A percentile compares a stretch with the other conserved stretches of the same genome.
These are phyloP conservation scores for Drosophila nr. perissopoda DNA, from an alignment of 2,888 invertebrate genomes.

Conservation along the genomic window DNA sequence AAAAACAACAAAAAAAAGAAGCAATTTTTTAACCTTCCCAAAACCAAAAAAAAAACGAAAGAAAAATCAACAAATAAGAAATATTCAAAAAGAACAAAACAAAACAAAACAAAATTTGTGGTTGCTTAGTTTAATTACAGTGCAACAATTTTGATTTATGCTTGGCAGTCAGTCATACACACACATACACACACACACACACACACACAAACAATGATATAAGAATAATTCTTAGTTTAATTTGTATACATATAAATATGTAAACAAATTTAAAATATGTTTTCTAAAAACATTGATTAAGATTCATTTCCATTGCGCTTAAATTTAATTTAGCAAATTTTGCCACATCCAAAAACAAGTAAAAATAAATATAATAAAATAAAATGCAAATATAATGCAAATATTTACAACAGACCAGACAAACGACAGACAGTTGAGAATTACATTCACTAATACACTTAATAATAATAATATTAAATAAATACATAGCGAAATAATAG, in stretches of 20 bases:
- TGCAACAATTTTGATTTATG: slow-evolving; percentile 39
- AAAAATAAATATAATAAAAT: slow-evolving; percentile 26
- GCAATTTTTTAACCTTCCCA: slow-evolving; percentile 82
- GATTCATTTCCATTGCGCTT: slow-evolving; percentile 56
- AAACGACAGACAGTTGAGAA: slow-evolving; percentile 11
- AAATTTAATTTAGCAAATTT: slow-evolving; percentile 64
- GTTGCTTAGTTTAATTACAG: slow-evolving; percentile 32
- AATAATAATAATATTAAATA: slow-evolving; percentile 3
- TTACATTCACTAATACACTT: slow-evolving; percentile 29
- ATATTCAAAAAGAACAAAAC: not conserved
- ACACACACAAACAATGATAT: not conserved
- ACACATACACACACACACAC: slow-evolving; percentile 19
- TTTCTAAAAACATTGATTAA: slow-evolving; percentile 49
- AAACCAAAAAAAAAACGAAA: slow-evolving; percentile 41
- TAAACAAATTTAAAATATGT: slow-evolving; percentile 30
- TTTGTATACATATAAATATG: slow-evolving; percentile 11
- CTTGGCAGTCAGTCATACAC: slow-evolving; percentile 29
- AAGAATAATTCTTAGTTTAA: slow-evolving; percentile 8
- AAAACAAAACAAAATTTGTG: slow-evolving; percentile 1
- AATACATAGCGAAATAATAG: slow-evolving; percentile 77
- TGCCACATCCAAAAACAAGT: slow-evolving; percentile 45
- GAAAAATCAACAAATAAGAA: slow-evolving; percentile 2
- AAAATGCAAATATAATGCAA: not conserved
- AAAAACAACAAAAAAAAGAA: slow-evolving; percentile 46
- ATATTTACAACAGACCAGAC: slow-evolving; percentile 16